Evolutionary conservation across 1,140 invertebrate species (phyloP), one percentile per base, ranked within the genome.

Genomic region (Drosophila sechellia): DNA sequence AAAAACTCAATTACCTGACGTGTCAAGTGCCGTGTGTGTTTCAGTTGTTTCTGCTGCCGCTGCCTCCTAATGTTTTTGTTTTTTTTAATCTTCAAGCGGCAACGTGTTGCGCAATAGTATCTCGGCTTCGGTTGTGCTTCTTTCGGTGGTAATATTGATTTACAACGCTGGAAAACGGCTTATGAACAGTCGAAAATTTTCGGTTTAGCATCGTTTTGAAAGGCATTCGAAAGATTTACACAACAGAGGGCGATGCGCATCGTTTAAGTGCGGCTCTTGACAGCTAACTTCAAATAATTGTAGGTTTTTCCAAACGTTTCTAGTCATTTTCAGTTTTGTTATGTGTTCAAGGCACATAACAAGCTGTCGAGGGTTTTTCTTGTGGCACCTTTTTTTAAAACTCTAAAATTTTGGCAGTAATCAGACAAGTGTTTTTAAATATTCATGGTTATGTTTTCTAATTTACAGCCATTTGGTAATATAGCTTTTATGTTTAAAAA

Each of bases 1-100:
- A 75, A 75, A 75, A 75, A 66, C 59, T 75, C 71, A 75, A 75
- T 75, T 75, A 64, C 39, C 70, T 64, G 59, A 75, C 50, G 71
- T 75, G 71, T 75, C 60, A 57, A 71, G 68, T 57, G 52, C 37
- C 59, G 37, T 69, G 64, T 69, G 66, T 70, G 42, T 70, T 70
- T 70, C 52, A 69, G 17, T 69, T 70, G 68, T 71, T 57, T 57
- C 52, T 48, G 27, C 31, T 57, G 64, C 45, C 63, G 37, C 43
- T 37, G 20, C 13, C 31, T 35, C 37, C 53, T 35, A 69, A 69
- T 56, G 64, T 46, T 46, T 55, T 15, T n/a, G 48, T 27, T 27
- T 27, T 46, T 46, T 13, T 22, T 22, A 2, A 2, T 22, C 20
- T 22, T 54, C 40, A 42, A 34, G 45, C 35, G 45, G 46, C 65